Conservation (phyloP, 2,797 vertebrate species). For the Tympanoctomys barrerae region DNA sequence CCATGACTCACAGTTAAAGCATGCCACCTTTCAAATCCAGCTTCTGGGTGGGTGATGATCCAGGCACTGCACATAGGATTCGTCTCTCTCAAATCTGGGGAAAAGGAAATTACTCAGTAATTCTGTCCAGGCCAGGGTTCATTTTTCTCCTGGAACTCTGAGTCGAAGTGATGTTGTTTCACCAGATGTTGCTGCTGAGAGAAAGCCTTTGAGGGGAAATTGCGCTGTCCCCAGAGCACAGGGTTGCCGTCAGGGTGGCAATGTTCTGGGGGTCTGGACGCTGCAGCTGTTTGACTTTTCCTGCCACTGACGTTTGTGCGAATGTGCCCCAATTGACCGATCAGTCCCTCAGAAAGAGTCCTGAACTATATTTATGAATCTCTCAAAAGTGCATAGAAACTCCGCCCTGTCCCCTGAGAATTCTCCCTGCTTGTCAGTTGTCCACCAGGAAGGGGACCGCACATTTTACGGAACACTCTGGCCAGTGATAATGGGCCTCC, state of each 20-base stretch:
- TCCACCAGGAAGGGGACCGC: background rate
- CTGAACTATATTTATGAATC: background rate
- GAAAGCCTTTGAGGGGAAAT: background rate
- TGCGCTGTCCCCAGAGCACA: background rate
- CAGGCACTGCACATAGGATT: background rate
- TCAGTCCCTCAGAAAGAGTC: background rate
- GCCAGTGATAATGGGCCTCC: background rate
- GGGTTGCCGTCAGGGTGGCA: fast-evolving
- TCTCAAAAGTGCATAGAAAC: background rate
- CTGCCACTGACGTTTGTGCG: background rate
- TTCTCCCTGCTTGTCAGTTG: background rate
- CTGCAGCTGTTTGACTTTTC: background rate
- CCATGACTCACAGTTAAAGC: background rate
- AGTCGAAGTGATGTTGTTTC: background rate
- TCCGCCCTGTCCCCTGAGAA: background rate
- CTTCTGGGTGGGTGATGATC: no score
- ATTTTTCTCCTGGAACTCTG: background rate
- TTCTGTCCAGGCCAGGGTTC: background rate
- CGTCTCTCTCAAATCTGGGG: background rate
- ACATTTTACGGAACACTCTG: background rate
- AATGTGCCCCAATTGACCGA: background rate
- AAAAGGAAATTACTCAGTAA: background rate
- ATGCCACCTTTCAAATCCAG: background rate
- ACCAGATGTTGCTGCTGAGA: background rate
- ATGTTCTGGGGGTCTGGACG: no score